phyloP scores from a whole-genome alignment of 2,113 vertebrate genomes.

The Oreotrochilus melanogaster region DNA sequence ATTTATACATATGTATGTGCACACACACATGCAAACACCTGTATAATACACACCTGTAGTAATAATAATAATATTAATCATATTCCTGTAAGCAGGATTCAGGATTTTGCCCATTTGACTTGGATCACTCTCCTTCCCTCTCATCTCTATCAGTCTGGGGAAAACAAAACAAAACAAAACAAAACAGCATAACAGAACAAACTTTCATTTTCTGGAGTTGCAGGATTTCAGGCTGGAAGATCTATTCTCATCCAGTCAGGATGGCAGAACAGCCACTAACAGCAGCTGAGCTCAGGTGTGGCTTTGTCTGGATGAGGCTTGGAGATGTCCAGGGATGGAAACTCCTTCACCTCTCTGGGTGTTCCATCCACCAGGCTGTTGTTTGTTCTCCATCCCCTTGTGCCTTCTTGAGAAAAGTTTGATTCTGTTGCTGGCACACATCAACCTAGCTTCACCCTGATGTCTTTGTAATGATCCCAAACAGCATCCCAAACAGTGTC shows the following conservation, averaged over 20 bases:
- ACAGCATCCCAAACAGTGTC: neutral
- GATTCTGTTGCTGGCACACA: neutral
- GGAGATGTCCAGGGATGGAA: neutral
- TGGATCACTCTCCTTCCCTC: neutral
- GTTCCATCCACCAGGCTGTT: neutral
- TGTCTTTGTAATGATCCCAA: neutral
- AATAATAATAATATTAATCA: neutral
- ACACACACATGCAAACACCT: neutral
- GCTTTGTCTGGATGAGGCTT: neutral
- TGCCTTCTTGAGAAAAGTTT: neutral
- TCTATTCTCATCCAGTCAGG: neutral
- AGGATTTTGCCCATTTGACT: neutral
- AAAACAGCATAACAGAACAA: neutral
- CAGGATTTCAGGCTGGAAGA: neutral
- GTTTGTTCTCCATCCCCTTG: neutral
- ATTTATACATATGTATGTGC: rapidly evolving
- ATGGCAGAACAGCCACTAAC: neutral
- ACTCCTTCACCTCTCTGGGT: neutral
- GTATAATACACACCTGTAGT: neutral
- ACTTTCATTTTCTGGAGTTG: neutral
- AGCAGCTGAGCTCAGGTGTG: neutral
- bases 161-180: rapidly evolving
- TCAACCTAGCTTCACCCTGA: neutral
- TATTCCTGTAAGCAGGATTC: neutral
- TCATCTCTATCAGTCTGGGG: neutral